These are phyloP conservation scores for Drosophila niveifrons DNA, from an alignment of 2,888 invertebrate genomes.

Conservation along the genomic window DNA sequence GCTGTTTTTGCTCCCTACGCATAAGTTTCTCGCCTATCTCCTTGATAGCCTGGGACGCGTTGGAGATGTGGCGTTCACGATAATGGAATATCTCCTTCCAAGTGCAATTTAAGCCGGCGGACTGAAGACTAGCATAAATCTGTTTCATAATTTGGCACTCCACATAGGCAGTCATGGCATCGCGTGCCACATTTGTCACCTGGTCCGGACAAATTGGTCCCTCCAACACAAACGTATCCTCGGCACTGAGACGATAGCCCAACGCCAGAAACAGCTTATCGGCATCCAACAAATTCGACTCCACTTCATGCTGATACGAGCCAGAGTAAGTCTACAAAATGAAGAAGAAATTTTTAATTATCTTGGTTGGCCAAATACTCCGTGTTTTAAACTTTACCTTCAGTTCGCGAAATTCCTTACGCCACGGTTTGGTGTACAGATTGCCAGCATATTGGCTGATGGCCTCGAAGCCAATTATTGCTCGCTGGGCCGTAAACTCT, in stretches of 20 bases:
- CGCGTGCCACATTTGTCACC: constrained; percentile 92
- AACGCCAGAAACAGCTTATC: constrained; percentile 92
- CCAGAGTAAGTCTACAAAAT: constrained; percentile 91
- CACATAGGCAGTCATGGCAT: constrained; percentile 94
- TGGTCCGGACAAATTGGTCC: constrained; percentile 93
- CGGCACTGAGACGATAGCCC: constrained; percentile 90
- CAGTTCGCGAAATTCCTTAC: constrained; percentile 93
- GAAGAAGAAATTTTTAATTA: neutral
- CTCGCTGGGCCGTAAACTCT: constrained; percentile 93
- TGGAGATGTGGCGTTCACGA: constrained; percentile 83
- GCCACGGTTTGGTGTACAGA: constrained; percentile 94
- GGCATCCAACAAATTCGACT: constrained; percentile 91
- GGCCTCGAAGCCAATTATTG: constrained; percentile 93
- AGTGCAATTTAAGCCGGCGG: constrained; percentile 86
- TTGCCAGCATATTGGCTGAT: constrained; percentile 94
- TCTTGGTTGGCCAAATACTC: neutral
- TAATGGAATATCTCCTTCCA: constrained; percentile 89
- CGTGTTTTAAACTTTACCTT: constrained; percentile 88
- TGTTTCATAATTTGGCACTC: constrained; percentile 93
- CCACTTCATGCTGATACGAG: constrained; percentile 94
- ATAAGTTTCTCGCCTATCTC: constrained; percentile 80
- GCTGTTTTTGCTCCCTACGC: constrained; percentile 77
- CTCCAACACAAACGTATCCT: constrained; percentile 87
- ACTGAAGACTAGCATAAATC: constrained; percentile 90
- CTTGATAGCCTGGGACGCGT: constrained; percentile 81